phyloP scores from a whole-genome alignment of 2,888 invertebrate genomes.

The Dryocosmus kuriphilus region DNA sequence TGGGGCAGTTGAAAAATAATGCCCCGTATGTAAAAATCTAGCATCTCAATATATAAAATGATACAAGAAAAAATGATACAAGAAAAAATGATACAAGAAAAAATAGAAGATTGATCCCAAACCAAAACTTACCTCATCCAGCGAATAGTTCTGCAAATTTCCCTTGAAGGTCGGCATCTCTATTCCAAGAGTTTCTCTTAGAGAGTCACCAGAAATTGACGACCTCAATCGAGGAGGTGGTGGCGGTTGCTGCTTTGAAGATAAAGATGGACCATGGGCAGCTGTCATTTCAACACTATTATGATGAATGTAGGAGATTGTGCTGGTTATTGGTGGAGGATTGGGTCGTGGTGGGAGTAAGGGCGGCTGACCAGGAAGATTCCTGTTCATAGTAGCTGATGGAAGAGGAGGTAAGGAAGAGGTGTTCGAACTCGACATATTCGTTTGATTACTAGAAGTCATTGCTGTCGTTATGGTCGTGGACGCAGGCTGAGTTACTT shows the following conservation, averaged over 20 bases:
- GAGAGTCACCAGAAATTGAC: constrained; percentile 68
- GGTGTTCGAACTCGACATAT: constrained; percentile 70
- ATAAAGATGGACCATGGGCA: constrained; percentile 26
- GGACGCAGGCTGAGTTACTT: constrained; percentile 67
- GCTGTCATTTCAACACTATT: constrained; percentile 62
- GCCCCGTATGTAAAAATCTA: too few species aligned
- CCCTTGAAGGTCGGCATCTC: constrained; percentile 76
- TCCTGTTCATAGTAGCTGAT: constrained; percentile 60
- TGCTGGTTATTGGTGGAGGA: constrained; percentile 64
- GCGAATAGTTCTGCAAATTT: constrained; percentile 74
- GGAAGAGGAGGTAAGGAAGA: constrained; percentile 66
- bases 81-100: too few species aligned
- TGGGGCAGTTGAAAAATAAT: too few species aligned
- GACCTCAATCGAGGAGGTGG: constrained; percentile 72
- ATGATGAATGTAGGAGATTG: constrained; percentile 65
- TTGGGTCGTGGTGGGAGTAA: constrained; percentile 67
- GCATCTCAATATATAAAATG: too few species aligned
- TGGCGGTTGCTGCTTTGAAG: constrained; percentile 69
- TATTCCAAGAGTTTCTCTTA: constrained; percentile 73
- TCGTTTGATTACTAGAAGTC: constrained; percentile 71
- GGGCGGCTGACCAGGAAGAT: constrained; percentile 65
- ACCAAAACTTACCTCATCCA: constrained; percentile 74
- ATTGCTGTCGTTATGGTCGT: constrained; percentile 68
- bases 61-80: background rate
- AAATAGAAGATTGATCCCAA: background rate